Conservation (phyloP, 2,888 invertebrate genomes). For the Stenodera caucasica region DNA sequence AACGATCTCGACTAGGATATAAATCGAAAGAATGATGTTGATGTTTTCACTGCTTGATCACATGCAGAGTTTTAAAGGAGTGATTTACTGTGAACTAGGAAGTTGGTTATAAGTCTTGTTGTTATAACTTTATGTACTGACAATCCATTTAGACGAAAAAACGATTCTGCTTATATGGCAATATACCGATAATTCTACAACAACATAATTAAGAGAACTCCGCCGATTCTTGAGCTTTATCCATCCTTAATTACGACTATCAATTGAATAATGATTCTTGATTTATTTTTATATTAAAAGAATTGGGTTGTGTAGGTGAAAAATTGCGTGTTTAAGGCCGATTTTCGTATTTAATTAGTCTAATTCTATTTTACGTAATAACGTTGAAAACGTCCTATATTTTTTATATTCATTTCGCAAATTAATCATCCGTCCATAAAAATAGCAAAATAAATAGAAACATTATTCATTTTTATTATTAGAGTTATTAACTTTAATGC, state of each 20-base stretch:
- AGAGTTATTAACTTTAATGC: conserved; percentile 22
- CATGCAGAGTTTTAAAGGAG: conserved; percentile 42
- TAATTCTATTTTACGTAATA: conserved; percentile 21
- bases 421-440: conserved; percentile 20
- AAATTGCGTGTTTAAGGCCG: background rate
- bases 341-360: conserved; percentile 16
- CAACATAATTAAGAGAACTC: conserved; percentile 27
- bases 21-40: conserved; percentile 41
- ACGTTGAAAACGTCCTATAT: conserved; percentile 5
- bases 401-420: conserved; percentile 19
- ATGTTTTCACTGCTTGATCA: conserved; percentile 42
- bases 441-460: background rate
- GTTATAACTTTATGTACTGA: conserved; percentile 10
- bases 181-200: conserved; percentile 8
- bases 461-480: conserved; percentile 9
- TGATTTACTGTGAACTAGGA: conserved; percentile 45
- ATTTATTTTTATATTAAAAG: no score
- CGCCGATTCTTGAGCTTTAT: conserved; percentile 18
- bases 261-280: no score
- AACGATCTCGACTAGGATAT: conserved; percentile 28
- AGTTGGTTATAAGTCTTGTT: conserved; percentile 35
- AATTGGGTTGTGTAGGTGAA: background rate
- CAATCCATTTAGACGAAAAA: background rate
- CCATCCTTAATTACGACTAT: no score
- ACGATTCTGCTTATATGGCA: conserved; percentile 18